Conservation (phyloP, 2,888 invertebrate genomes). For the Eustalomyia histrio region DNA sequence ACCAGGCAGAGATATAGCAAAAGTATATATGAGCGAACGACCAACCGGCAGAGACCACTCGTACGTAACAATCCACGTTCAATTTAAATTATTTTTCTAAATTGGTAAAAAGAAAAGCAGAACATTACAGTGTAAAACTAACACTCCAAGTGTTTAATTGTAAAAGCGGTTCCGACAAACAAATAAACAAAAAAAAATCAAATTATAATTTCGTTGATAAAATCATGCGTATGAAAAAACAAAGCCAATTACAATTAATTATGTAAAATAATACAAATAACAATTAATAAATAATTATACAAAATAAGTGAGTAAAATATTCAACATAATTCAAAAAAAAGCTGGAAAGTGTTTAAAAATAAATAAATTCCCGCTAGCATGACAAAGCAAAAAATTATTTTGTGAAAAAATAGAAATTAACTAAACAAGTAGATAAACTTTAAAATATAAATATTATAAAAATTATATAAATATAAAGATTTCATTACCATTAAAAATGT, state of each 20-base stretch:
- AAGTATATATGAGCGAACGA: background rate
- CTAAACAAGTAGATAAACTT: too few species aligned
- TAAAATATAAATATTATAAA: too few species aligned
- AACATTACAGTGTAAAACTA: constrained; percentile 35
- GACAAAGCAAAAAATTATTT: background rate
- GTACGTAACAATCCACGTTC: constrained; percentile 5
- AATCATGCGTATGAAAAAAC: constrained; percentile 32
- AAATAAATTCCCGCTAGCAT: background rate
- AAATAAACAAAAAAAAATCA: background rate
- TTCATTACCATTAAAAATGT: too few species aligned
- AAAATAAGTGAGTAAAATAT: constrained; percentile 1
- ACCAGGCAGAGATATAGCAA: background rate
- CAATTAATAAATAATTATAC: background rate
- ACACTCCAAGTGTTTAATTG: constrained; percentile 44
- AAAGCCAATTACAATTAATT: constrained; percentile 17
- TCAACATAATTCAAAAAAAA: background rate
- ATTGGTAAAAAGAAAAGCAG: constrained; percentile 31
- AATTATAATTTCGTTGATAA: background rate
- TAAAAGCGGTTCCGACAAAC: constrained; percentile 33
- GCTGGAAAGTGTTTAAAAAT: background rate
- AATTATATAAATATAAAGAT: too few species aligned
- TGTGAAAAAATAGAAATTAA: background rate
- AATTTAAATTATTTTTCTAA: constrained; percentile 11
- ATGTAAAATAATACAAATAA: constrained; percentile 5
- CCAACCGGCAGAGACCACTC: constrained; percentile 1